These are phyloP conservation scores for Pyrochroa serraticornis DNA, from an alignment of 2,888 invertebrate genomes.

Conservation along the genomic window DNA sequence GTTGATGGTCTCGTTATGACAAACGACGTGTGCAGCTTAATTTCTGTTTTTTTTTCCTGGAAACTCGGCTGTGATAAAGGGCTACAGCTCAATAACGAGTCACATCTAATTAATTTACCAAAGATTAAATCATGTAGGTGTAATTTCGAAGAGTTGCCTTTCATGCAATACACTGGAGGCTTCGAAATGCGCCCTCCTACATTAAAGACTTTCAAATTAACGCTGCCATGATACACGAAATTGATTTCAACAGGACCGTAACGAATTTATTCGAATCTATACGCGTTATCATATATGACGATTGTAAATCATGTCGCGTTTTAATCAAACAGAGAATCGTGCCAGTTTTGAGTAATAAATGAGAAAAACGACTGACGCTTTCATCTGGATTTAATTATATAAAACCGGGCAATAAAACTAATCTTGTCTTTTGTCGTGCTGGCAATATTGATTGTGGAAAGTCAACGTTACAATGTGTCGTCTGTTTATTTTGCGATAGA, in stretches of 20 bases:
- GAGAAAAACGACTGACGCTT: too few species aligned
- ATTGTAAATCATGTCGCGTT: slow-evolving; percentile 5
- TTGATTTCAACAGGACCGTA: slow-evolving; percentile 5
- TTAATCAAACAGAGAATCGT: too few species aligned
- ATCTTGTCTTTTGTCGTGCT: not conserved
- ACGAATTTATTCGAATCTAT: not conserved
- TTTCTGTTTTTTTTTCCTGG: slow-evolving; percentile 8
- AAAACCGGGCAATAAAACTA: slow-evolving; percentile 17
- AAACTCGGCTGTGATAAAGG: slow-evolving; percentile 23
- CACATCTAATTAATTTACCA: slow-evolving; percentile 45
- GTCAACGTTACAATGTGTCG: slow-evolving; percentile 7
- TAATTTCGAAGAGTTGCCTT: slow-evolving; percentile 42
- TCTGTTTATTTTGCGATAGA: slow-evolving; percentile 19
- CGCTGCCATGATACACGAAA: slow-evolving; percentile 34
- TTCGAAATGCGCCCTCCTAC: slow-evolving; percentile 45
- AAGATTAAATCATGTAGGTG: slow-evolving; percentile 46
- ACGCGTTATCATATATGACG: not conserved
- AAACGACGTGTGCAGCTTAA: not conserved
- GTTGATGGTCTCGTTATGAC: not conserved
- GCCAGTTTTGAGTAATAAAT: too few species aligned
- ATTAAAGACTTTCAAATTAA: slow-evolving; percentile 48
- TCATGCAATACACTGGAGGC: slow-evolving; percentile 47
- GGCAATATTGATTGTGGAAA: slow-evolving; percentile 11
- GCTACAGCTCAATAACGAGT: slow-evolving; percentile 41
- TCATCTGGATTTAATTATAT: slow-evolving; percentile 13